phyloP scores from a whole-genome alignment of 2,113 vertebrate species.

The Chelonoidis abingdonii region DNA sequence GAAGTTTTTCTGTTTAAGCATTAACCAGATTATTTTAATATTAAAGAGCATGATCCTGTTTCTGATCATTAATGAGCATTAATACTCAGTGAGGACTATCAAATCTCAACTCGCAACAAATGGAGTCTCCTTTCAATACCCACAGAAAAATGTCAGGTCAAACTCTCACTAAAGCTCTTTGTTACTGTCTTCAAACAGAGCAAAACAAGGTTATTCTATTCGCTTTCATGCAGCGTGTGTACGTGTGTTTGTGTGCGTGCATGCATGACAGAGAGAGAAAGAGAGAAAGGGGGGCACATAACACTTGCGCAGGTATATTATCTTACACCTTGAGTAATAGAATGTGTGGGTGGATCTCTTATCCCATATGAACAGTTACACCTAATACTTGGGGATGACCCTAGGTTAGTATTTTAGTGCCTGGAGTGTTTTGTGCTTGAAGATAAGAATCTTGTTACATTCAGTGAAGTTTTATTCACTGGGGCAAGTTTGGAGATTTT shows the following conservation, averaged over 20 bases:
- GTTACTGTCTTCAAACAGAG: neutral
- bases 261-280: neutral
- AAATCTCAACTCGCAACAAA: neutral
- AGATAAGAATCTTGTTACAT: neutral
- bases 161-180: neutral
- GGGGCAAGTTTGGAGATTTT: neutral
- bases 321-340: neutral
- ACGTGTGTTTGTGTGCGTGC: neutral
- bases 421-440: neutral
- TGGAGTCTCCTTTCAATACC: neutral
- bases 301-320: neutral
- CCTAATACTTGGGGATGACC: neutral
- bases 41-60: fast-evolving
- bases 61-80: neutral
- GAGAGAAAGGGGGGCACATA: neutral
- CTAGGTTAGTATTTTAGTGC: neutral
- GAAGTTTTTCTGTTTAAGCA: fast-evolving
- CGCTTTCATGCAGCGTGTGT: neutral
- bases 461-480: neutral
- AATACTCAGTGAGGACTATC: neutral
- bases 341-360: fast-evolving
- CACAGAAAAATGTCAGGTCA: neutral
- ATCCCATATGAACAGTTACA: neutral
- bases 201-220: neutral
- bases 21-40: neutral